phyloP scores from a whole-genome alignment of 2,888 invertebrate species.

The Lasioglossum malachurum region DNA sequence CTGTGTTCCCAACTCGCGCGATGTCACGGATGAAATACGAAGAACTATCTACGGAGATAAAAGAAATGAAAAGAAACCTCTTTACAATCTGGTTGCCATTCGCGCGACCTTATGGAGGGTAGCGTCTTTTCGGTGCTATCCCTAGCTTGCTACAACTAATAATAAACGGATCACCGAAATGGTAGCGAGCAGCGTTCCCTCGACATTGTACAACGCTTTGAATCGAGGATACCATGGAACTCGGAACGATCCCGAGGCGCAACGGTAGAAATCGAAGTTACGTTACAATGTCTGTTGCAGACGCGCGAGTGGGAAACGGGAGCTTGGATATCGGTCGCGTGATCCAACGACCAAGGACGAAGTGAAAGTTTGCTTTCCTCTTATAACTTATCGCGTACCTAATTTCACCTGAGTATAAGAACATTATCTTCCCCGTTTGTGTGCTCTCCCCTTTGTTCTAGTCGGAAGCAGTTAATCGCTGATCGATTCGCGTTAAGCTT shows the following conservation, averaged over 20 bases:
- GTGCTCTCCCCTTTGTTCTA: slow-evolving; percentile 22
- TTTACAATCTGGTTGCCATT: neutral
- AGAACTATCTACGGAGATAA: neutral
- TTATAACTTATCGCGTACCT: slow-evolving; percentile 49
- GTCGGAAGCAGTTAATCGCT: slow-evolving; percentile 49
- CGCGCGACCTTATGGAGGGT: neutral
- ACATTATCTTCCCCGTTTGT: slow-evolving; percentile 42
- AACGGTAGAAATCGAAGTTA: neutral
- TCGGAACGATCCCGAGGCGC: slow-evolving; percentile 10
- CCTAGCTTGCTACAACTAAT: neutral
- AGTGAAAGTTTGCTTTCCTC: slow-evolving; percentile 46
- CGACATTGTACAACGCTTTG: neutral
- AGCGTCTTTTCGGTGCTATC: neutral
- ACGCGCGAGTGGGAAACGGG: neutral
- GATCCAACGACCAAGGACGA: slow-evolving; percentile 49
- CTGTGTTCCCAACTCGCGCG: neutral
- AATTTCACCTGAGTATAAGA: slow-evolving; percentile 65
- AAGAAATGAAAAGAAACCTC: neutral
- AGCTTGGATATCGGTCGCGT: slow-evolving; percentile 27
- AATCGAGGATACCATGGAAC: neutral
- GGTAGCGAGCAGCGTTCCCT: neutral
- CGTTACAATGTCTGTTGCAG: neutral
- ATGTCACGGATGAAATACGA: neutral
- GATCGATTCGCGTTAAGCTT: slow-evolving; percentile 50
- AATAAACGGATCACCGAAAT: neutral